Conservation (phyloP, 2,113 vertebrate genomes). For the Gasterosteus nipponicus region DNA sequence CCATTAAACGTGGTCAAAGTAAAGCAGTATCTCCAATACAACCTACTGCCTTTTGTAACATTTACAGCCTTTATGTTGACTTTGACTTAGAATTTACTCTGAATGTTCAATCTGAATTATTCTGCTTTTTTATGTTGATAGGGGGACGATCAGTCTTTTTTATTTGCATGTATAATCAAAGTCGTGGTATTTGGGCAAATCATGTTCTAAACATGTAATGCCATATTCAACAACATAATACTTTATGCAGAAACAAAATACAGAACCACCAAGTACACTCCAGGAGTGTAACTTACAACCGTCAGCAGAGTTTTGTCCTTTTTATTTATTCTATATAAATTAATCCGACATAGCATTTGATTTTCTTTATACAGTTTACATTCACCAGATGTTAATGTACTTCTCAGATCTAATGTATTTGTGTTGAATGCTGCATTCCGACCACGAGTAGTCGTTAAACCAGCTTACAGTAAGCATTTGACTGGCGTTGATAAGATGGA, state of each 20-base stretch:
- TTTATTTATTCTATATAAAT: neutral
- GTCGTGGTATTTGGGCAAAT: conserved; percentile 25
- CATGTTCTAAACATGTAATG: conserved; percentile 16
- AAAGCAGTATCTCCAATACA: neutral
- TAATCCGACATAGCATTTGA: neutral
- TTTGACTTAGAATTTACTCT: conserved; percentile 29
- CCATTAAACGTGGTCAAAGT: neutral
- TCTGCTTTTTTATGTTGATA: conserved; percentile 2
- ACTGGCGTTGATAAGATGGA: neutral
- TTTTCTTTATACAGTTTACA: neutral
- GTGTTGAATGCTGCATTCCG: neutral
- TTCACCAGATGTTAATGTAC: neutral
- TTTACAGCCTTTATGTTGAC: neutral
- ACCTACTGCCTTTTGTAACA: neutral
- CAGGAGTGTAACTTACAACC: neutral
- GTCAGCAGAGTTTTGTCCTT: conserved; percentile 3
- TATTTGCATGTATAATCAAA: conserved; percentile 37
- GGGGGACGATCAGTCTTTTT: neutral
- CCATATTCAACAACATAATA: neutral
- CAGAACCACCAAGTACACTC: conserved; percentile 3
- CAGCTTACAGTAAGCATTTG: neutral
- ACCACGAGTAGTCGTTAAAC: neutral
- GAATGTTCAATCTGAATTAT: conserved; percentile 21
- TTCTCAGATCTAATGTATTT: neutral
- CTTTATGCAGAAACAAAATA: conserved; percentile 17